Evolutionary conservation across 2,888 invertebrate species (phyloP), one percentile per base, ranked within the genome.

Genomic region (Macrophya annulata): DNA sequence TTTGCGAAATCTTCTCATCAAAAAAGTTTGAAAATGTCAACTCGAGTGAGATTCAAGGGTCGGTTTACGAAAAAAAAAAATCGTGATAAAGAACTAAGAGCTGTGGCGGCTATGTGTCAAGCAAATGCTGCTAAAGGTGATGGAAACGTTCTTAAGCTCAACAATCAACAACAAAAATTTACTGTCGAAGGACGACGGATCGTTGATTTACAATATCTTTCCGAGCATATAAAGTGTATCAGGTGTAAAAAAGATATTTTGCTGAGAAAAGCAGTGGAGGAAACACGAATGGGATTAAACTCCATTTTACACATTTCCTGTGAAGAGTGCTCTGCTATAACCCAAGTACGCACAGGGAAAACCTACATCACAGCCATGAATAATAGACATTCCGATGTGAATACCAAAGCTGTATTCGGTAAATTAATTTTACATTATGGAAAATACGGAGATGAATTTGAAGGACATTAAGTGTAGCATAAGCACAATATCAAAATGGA

Each of bases 321-420:
- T 45, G 72, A 84, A 9, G 45, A 85, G 25, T 86, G 84, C 40
- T 59, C 15, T 43, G 40, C 62, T 25, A 40, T 51, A 65, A 84
- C 82, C 37, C 65, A 76, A 48, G 85, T 85, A 37, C 59, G 25
- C 43, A 86, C 85, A 40, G 84, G 72, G 12, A 86, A 86, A 84
- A 81, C 62, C 8, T 74, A 85, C 71, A 25, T 25, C 2, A 86
- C 86, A 25, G n/a, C 4, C 12, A 55, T 81, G 21, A 74, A 84
- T 76, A 37, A 37, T 8, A 83, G 31, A 51, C 81, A 72, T 85
- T 74, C 81, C 62, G 85, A 86, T 74, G 82, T 85, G 12, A 86
- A 85, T 71, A 85, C 85, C 1, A 85, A 84, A 85, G 85, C 84
- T 68, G 82, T 86, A 48, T 74, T 86, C 10, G 84, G 85, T 86